These are phyloP conservation scores for Thamnophis sirtalis DNA, from an alignment of 2,113 vertebrate species.

Conservation along the genomic window DNA sequence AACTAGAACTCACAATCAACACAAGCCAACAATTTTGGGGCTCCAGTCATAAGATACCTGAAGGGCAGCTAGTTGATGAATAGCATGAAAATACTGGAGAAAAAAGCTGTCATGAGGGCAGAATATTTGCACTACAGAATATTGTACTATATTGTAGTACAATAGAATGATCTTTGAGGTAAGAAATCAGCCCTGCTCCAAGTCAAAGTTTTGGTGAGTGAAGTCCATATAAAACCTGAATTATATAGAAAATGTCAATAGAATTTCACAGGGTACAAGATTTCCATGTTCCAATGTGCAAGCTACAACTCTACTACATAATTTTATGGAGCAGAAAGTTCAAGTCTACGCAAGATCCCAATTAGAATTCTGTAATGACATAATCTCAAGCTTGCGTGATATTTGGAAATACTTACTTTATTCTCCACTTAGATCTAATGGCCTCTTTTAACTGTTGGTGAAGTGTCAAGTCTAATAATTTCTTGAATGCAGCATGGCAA, in stretches of 20 bases:
- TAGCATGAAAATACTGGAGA: neutral
- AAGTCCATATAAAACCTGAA: neutral
- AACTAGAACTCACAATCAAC: neutral
- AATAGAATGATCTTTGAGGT: neutral
- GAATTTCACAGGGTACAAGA: neutral
- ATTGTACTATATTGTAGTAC: too few relatives aligned
- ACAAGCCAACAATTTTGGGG: neutral
- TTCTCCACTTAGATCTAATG: neutral
- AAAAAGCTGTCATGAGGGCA: neutral
- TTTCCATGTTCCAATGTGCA: neutral
- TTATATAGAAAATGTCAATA: neutral
- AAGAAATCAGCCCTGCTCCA: neutral
- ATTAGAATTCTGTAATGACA: neutral
- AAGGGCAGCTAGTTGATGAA: neutral
- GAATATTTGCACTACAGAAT: too few relatives aligned
- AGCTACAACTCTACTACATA: neutral
- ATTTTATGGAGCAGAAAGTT: neutral
- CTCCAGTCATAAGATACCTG: too few relatives aligned
- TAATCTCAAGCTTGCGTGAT: neutral
- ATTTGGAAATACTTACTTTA: neutral
- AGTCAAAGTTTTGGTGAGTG: neutral
- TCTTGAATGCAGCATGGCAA: neutral
- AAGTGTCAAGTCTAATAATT: neutral
- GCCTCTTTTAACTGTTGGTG: neutral
- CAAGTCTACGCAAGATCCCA: neutral